These are phyloP conservation scores for Parnassius glacialis DNA, from an alignment of 2,888 invertebrate species.

Conservation along the genomic window DNA sequence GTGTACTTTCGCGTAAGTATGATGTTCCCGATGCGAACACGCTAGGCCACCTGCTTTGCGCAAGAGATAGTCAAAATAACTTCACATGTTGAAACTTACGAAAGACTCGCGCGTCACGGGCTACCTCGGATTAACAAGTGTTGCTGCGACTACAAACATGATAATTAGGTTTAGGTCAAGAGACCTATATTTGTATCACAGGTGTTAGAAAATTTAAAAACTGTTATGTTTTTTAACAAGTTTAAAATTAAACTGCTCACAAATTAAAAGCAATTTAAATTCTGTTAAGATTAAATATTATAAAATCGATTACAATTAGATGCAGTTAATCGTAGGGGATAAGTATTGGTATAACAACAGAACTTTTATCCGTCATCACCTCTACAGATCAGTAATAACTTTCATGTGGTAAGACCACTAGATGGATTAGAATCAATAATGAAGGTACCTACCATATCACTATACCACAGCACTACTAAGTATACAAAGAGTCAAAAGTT, in stretches of 20 bases:
- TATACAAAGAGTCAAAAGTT: too few species aligned
- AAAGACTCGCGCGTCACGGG: slow-evolving; percentile 53
- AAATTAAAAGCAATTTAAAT: too few species aligned
- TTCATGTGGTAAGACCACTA: too few species aligned
- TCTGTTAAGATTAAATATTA: too few species aligned
- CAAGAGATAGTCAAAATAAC: slow-evolving; percentile 65
- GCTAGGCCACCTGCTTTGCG: slow-evolving; percentile 47
- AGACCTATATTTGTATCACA: slow-evolving; percentile 5
- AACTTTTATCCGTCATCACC: too few species aligned
- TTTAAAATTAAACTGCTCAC: slow-evolving; percentile 1
- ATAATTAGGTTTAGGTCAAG: slow-evolving; percentile 28
- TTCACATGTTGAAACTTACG: slow-evolving; percentile 47
- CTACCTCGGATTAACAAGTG: slow-evolving; percentile 49
- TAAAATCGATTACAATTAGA: too few species aligned
- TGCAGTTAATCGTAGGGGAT: too few species aligned
- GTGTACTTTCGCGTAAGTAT: neutral
- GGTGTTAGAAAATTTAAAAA: neutral
- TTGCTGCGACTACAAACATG: slow-evolving; percentile 51
- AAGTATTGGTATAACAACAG: too few species aligned
- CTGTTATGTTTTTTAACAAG: neutral
- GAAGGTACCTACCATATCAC: too few species aligned
- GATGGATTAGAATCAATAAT: too few species aligned
- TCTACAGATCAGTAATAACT: too few species aligned
- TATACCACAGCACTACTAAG: too few species aligned
- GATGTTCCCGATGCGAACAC: slow-evolving; percentile 17